Conservation (phyloP, 1,140 invertebrate species). For the Danaus melanippus region DNA sequence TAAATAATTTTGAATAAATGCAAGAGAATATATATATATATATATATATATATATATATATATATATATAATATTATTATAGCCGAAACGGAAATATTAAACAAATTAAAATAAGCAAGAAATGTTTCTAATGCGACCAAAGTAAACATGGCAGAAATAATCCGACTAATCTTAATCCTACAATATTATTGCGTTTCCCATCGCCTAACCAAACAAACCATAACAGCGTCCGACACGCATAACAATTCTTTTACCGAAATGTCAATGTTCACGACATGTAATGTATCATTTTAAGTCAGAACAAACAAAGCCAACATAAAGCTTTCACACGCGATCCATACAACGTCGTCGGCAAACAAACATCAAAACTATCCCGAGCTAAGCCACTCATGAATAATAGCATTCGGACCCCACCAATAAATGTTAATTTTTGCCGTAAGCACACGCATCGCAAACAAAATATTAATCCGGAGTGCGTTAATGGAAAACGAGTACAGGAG, state of each 20-base stretch:
- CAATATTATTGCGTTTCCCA: constrained; percentile 28
- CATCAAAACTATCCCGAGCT: constrained; percentile 50
- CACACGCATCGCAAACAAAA: constrained; percentile 63
- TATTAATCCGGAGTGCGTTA: constrained; percentile 65
- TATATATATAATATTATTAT: no score
- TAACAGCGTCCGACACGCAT: constrained; percentile 36
- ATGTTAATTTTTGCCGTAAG: constrained; percentile 66
- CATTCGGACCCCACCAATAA: constrained; percentile 58
- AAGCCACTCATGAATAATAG: constrained; percentile 69
- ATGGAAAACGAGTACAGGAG: constrained; percentile 60
- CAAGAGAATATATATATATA: no score
- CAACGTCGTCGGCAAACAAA: constrained; percentile 54
- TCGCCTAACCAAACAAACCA: constrained; percentile 47
- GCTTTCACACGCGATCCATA: constrained; percentile 62
- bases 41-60: no score
- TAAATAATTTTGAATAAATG: no score
- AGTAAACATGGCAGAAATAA: constrained; percentile 1
- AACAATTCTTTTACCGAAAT: constrained; percentile 48
- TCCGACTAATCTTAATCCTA: constrained; percentile 25
- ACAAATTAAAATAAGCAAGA: no score
- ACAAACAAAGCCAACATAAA: constrained; percentile 57
- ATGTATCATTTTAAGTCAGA: constrained; percentile 66
- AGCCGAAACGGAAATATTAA: no score
- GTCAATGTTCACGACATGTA: constrained; percentile 57
- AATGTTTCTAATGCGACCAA: neutral